Evolutionary conservation across 1,140 invertebrate genomes (phyloP).

Genomic region (Drosophila sturtevanti): DNA sequence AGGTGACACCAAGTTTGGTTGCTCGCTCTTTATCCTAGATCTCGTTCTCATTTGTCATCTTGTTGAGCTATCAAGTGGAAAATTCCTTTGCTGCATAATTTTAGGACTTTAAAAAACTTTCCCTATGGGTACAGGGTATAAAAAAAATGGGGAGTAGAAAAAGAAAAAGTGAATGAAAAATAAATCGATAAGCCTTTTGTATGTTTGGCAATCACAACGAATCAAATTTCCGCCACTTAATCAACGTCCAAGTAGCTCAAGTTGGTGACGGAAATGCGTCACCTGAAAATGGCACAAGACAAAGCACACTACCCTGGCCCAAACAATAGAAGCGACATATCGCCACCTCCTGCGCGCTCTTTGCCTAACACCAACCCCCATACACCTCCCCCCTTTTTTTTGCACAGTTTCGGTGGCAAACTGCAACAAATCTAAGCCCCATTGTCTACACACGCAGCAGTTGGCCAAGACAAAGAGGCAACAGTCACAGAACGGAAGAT

Average conservation of each 20-base stretch:
- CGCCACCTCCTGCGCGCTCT: no score
- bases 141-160: constrained; percentile 2
- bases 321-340: constrained; percentile 25
- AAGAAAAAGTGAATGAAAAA: constrained; percentile 8
- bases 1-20: no score
- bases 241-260: constrained; percentile 55
- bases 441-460: constrained; percentile 56
- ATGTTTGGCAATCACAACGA: constrained; percentile 59
- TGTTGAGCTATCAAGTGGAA: no score
- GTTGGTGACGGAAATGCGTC: constrained; percentile 67
- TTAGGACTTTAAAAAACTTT: no score
- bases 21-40: no score
- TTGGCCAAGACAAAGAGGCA: constrained; percentile 15
- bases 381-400: neutral
- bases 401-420: neutral
- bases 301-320: constrained; percentile 4
- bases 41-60: constrained; percentile 76
- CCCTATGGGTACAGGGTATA: neutral
- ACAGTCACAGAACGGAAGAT: constrained; percentile 28
- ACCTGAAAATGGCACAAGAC: constrained; percentile 38
- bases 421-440: constrained; percentile 51
- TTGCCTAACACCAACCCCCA: no score
- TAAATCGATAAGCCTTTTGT: constrained; percentile 64
- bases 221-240: constrained; percentile 76
- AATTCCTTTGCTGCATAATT: no score